A percentile compares a stretch with the other conserved stretches of the same genome.
These are phyloP conservation scores for Parochlus steinenii DNA, from an alignment of 2,888 invertebrate genomes.

Conservation along the genomic window DNA sequence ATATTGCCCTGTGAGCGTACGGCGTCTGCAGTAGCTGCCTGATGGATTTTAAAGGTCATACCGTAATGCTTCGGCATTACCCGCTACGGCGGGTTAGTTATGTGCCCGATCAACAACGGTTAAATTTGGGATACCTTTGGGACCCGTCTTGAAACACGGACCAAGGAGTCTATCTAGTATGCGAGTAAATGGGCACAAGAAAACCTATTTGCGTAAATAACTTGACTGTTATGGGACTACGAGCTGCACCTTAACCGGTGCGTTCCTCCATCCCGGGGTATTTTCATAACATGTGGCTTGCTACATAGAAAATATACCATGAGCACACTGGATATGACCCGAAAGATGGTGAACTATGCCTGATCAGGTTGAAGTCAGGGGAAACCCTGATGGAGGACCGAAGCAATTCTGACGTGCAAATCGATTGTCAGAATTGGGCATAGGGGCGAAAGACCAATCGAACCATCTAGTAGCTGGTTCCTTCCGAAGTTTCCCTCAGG, in stretches of 20 bases:
- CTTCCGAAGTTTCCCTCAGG: conserved; percentile 61
- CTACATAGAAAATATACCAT: conserved; percentile 10
- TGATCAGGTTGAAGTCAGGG: too few relatives aligned
- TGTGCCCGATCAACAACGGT: conserved; percentile 24
- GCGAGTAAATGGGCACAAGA: conserved; percentile 45
- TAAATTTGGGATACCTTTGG: conserved; percentile 34
- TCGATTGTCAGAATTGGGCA: conserved; percentile 61
- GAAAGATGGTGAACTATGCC: conserved; percentile 61
- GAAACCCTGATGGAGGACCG: conserved; percentile 46
- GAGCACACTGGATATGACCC: conserved; percentile 53
- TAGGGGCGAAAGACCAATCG: conserved; percentile 56
- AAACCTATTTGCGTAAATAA: conserved; percentile 51
- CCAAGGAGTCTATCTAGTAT: conserved; percentile 56
- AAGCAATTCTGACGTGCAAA: conserved; percentile 63
- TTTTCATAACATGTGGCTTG: conserved; percentile 15
- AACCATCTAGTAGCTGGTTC: conserved; percentile 65
- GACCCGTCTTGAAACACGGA: conserved; percentile 67
- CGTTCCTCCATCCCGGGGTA: conserved; percentile 15
- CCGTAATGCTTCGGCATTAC: neutral
- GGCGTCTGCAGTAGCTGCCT: too few relatives aligned
- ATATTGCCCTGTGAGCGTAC: too few relatives aligned
- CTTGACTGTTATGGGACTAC: conserved; percentile 16
- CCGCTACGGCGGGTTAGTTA: neutral
- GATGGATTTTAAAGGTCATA: neutral
- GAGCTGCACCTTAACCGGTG: conserved; percentile 15